Conservation (phyloP, 2,113 vertebrate genomes). For the Chaenogobius annularis region DNA sequence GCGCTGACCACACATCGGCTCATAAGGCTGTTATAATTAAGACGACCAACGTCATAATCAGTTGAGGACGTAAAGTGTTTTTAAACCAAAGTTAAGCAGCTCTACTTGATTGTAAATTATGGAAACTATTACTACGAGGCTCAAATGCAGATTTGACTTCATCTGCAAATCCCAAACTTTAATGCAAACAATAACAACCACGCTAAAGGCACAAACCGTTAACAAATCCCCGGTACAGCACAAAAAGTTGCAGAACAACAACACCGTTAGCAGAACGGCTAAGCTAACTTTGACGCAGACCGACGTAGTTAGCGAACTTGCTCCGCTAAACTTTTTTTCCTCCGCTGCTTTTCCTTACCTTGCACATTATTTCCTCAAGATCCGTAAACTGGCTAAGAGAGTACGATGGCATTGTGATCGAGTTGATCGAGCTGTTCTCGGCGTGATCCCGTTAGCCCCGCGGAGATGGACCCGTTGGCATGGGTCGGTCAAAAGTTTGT, state of each 20-base stretch:
- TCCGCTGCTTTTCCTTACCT: conserved; percentile 55
- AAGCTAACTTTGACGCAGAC: conserved; percentile 36
- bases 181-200: neutral
- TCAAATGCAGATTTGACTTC: no score
- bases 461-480: conserved; percentile 44
- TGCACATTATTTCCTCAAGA: conserved; percentile 74
- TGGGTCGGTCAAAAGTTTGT: conserved; percentile 57
- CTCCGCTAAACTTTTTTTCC: conserved; percentile 26
- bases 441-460: conserved; percentile 39
- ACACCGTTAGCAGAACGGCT: conserved; percentile 30
- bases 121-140: no score
- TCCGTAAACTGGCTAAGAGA: conserved; percentile 66
- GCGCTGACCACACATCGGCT: neutral
- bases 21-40: neutral
- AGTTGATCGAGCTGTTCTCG: conserved; percentile 1
- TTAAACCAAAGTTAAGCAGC: neutral
- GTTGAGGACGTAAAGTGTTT: neutral
- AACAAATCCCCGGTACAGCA: no score
- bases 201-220: neutral
- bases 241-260: neutral
- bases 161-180: neutral
- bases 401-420: conserved; percentile 72
- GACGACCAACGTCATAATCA: neutral
- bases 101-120: no score
- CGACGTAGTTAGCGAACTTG: conserved; percentile 37